These are phyloP conservation scores for Hemithea aestivaria DNA, from an alignment of 2,888 invertebrate genomes.

Conservation along the genomic window DNA sequence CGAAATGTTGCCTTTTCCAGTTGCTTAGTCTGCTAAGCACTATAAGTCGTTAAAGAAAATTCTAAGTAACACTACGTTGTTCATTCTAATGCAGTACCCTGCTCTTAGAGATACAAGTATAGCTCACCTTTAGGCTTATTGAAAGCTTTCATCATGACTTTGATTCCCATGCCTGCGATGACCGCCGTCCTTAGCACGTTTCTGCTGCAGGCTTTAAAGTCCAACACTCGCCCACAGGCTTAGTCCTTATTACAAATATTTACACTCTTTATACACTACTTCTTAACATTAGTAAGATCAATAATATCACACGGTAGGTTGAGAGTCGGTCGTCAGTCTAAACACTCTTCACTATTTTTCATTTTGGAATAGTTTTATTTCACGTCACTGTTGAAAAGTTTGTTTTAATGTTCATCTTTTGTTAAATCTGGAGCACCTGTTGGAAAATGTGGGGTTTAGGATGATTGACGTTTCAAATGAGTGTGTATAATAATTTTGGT, in stretches of 20 bases:
- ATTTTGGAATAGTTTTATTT: slow-evolving; percentile 61
- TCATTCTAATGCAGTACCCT: too few relatives aligned
- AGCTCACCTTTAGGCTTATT: slow-evolving; percentile 89
- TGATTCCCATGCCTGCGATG: slow-evolving; percentile 90
- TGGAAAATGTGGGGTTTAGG: slow-evolving; percentile 25
- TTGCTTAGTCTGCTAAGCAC: too few relatives aligned
- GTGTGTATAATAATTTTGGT: neutral
- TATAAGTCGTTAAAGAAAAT: too few relatives aligned
- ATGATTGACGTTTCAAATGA: slow-evolving; percentile 30
- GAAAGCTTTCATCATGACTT: slow-evolving; percentile 91
- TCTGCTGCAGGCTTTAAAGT: slow-evolving; percentile 53
- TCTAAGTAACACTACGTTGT: too few relatives aligned
- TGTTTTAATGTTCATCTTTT: slow-evolving; percentile 46
- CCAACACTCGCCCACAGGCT: slow-evolving; percentile 40
- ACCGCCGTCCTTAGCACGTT: slow-evolving; percentile 57
- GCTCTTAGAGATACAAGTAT: too few relatives aligned
- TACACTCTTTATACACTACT: slow-evolving; percentile 40
- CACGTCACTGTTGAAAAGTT: slow-evolving; percentile 60
- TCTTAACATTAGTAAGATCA: slow-evolving; percentile 60
- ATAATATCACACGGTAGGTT: slow-evolving; percentile 69
- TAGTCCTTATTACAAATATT: slow-evolving; percentile 36
- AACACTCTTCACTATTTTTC: slow-evolving; percentile 78
- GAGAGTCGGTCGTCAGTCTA: slow-evolving; percentile 51
- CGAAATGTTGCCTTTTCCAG: too few relatives aligned
- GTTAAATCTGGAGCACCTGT: slow-evolving; percentile 46